Percentiles rank a stretch among this genome's conserved stretches.
These are phyloP conservation scores for Cossypha dichroa DNA, from an alignment of 2,797 vertebrate genomes.

Conservation along the genomic window DNA sequence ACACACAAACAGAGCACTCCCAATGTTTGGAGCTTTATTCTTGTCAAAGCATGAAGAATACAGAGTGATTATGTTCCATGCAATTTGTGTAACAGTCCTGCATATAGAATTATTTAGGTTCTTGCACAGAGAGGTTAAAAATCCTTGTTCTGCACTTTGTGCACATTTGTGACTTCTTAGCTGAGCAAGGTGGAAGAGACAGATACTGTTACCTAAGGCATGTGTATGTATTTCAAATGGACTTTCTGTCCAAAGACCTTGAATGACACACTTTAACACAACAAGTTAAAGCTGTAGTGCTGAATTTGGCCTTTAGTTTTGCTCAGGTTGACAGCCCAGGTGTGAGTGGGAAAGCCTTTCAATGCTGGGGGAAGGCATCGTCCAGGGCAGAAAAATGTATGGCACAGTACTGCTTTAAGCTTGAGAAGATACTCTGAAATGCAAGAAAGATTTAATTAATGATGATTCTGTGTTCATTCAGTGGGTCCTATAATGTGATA, in stretches of 20 bases:
- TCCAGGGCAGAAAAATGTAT: background rate
- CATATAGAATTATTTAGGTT: background rate
- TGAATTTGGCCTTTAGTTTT: background rate
- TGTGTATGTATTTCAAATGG: background rate
- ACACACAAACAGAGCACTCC: rapidly evolving
- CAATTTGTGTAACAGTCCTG: background rate
- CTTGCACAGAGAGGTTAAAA: background rate
- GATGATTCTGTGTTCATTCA: background rate
- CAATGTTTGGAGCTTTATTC: background rate
- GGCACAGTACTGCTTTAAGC: background rate
- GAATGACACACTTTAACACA: background rate
- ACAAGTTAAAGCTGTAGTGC: background rate
- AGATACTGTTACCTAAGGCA: background rate
- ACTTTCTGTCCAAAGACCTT: background rate
- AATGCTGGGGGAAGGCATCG: background rate
- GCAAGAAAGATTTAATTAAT: background rate
- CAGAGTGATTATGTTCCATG: background rate
- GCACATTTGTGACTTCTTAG: background rate
- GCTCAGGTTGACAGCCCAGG: background rate
- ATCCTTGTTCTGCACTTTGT: background rate
- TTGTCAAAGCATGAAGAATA: background rate
- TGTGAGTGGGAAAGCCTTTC: background rate
- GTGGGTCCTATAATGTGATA: background rate
- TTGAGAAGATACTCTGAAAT: background rate
- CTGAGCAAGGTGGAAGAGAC: rapidly evolving